Base-by-base conservation (phyloP, 2,797 vertebrate genomes). In the Halcyon leucocephala region DNA sequence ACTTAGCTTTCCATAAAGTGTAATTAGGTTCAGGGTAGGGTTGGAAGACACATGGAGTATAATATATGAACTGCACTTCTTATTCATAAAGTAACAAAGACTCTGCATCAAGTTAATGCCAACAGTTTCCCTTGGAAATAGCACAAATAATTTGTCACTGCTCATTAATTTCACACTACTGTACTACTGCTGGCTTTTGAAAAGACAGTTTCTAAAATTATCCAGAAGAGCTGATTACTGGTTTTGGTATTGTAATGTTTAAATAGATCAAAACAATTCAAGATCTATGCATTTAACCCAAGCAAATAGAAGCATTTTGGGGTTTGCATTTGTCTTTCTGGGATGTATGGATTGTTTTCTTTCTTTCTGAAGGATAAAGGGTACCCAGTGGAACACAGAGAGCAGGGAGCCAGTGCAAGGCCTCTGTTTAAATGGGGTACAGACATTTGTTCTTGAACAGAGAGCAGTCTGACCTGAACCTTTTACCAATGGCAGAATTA, bases 71-170 rank as follows among this genome's bases (percentile, higher is more conserved):
- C 94, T 95, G 81, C 76, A 93, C 91, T 90, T 92, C 92, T 97
- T 96, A 97, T 94, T 96, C 96, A 97, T 90, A 96, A 92, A 95
- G 90, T 96, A 95, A 96, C 94, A 95, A 97, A 97, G 79, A 78
- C 74, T 60, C 94, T 91, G 65, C 73, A 94, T 90, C 89, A 95
- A 90, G 58, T 93, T 96, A 94, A 90, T 94, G 93, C 77, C 95
- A 97, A 91, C 58, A 86, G 29, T 95, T 95, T 97, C 84, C 55
- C 54, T 91, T 96, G 85, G 80, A 97, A 96, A 95, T 90, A 97
- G 94, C 93, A 94, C 81, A 97, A 97, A 96, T 91, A 97, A 98
- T 97, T 98, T 97, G 88, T 95, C 92, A 89, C 94, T 95, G 94
- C 46, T 93, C 86, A 90, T 80, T 93, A 80, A 89, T 86, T 71